Conservation (phyloP, 2,113 vertebrate genomes). For the Dipodomys merriami region DNA sequence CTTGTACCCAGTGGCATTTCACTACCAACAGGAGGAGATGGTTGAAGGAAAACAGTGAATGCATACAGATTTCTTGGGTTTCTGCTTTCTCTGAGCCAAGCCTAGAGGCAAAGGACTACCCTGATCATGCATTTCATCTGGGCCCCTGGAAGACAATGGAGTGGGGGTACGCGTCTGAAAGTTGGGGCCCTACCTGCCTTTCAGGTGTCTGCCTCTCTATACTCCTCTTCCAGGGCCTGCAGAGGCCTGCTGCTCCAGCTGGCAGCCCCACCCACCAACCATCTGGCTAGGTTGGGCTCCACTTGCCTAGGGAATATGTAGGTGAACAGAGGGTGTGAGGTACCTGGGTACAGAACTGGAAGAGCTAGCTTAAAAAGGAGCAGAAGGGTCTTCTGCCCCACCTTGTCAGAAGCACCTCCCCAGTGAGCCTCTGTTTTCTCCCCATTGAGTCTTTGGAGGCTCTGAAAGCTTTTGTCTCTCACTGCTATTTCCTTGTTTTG, state of each 20-base stretch:
- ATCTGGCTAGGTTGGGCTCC: constrained; percentile 44
- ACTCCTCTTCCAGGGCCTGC: not conserved
- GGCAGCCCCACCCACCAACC: constrained; percentile 54
- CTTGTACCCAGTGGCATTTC: not conserved
- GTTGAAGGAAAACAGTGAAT: no score
- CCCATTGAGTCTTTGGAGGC: not conserved
- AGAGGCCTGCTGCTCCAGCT: constrained; percentile 8
- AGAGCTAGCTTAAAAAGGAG: not conserved
- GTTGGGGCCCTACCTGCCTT: not conserved
- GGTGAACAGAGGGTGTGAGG: not conserved
- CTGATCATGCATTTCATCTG: not conserved
- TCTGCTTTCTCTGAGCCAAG: not conserved
- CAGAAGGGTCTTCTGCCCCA: not conserved
- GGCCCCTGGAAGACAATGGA: not conserved
- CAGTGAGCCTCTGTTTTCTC: not conserved
- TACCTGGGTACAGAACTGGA: not conserved
- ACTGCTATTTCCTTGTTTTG: not conserved
- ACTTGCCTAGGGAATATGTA: not conserved
- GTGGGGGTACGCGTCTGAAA: not conserved
- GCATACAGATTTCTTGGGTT: not conserved
- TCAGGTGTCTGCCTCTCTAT: not conserved
- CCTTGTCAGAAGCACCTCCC: not conserved
- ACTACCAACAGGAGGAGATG: not conserved
- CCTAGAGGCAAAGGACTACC: not conserved
- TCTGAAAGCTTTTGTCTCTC: not conserved